These are phyloP conservation scores for Chrosomus eos DNA, from an alignment of 2,797 vertebrate genomes.

Conservation along the genomic window DNA sequence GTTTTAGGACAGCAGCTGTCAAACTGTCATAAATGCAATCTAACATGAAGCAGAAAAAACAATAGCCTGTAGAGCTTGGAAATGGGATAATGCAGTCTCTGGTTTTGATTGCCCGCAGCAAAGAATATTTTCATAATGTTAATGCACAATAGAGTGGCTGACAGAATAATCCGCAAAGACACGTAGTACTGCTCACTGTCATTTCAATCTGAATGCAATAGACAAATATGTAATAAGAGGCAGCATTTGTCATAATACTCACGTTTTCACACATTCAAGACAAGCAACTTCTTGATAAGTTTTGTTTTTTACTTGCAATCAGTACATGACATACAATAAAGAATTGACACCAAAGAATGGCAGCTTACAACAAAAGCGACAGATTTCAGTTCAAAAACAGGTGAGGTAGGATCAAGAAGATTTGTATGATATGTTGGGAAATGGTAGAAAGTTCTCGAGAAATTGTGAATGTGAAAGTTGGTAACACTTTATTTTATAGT, in stretches of 20 bases:
- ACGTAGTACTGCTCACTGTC: neutral
- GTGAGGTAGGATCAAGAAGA: constrained; percentile 35
- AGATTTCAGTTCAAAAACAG: constrained; percentile 15
- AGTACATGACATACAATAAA: constrained; percentile 23
- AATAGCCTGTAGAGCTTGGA: constrained; percentile 11
- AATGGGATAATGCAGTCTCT: constrained; percentile 14
- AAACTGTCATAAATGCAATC: constrained; percentile 27
- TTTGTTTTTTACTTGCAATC: constrained; percentile 34
- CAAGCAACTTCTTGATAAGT: neutral
- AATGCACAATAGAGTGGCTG: constrained; percentile 18
- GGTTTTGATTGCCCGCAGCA: constrained; percentile 5
- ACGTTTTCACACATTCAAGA: neutral
- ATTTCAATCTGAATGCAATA: neutral
- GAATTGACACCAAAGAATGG: constrained; percentile 4
- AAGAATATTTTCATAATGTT: constrained; percentile 16
- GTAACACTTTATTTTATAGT: neutral
- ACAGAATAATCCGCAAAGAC: constrained; percentile 1
- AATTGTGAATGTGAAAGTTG: neutral
- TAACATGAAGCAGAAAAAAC: constrained; percentile 26
- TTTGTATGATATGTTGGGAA: neutral
- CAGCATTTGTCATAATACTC: neutral
- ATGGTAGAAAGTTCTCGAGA: neutral
- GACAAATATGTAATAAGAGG: neutral
- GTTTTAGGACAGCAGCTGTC: constrained; percentile 23
- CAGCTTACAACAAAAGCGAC: constrained; percentile 17